Evolutionary conservation across 2,888 invertebrate genomes (phyloP), one percentile per base, ranked within the genome.

Genomic region (Azorinus chamasolen): DNA sequence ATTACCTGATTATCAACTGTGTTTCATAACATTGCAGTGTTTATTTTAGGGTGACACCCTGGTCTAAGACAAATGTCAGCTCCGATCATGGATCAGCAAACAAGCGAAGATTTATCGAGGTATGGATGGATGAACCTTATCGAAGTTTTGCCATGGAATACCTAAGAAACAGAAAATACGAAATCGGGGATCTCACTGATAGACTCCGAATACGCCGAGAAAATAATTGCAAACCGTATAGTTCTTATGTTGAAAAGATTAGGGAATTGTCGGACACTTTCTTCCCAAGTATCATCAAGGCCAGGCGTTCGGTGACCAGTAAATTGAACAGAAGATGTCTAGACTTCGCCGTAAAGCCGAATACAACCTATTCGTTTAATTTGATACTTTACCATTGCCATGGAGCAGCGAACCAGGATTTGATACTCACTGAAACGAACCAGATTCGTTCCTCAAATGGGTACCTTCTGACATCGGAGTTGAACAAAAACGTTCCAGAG

Each of bases 71-170:
- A 12, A 57, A 53, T 6, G 18, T 24, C 4, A 43, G 39, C 3
- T 27, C 37, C 10, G 59, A 69, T 24, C 55, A 24, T 22, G 54
- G 45, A 14, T 32, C 54, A 8, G 20, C 41, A 5, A 75, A 75
- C n/a, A n/a, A n/a, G n/a, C n/a, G n/a, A n/a, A n/a, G n/a, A n/a
- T n/a, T n/a, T n/a, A n/a, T n/a, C n/a, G 50, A 63, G 10, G 64
- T 75, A 2, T 75, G 75, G 75, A 63, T 75, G 57, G 75, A 75
- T 48, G 55, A 55, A 10, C 69, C 69, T 3, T 65, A 59, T 39
- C 41, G 45, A 41, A 45, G n/a, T 25, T n/a, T n/a, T n/a, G n/a
- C n/a, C n/a, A 41, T 46, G 10, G 25, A 59, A 5, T 18, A 46
- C 6, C 22, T 57, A 24, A 62, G 62, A 39, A 46, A 62, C 51